These are phyloP conservation scores for Ctenochaetus hawaiiensis DNA, from an alignment of 2,797 vertebrate genomes.

Conservation along the genomic window DNA sequence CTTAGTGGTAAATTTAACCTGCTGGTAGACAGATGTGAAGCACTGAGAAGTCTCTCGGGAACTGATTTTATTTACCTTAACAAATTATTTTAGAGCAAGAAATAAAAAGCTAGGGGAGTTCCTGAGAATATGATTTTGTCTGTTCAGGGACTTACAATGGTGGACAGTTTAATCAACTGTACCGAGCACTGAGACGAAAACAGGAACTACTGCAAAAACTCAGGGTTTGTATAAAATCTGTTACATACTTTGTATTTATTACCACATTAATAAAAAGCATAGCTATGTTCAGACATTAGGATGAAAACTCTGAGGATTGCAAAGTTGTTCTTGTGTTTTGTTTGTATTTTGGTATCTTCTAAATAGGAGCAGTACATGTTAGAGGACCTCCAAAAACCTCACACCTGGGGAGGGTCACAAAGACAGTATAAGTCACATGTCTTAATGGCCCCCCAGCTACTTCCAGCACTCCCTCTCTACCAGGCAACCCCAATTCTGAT, in stretches of 20 bases:
- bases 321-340: constrained; percentile 8
- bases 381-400: constrained; percentile 79
- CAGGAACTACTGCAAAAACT: constrained; percentile 86
- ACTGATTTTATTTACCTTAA: not conserved
- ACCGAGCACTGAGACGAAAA: constrained; percentile 84
- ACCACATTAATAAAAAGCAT: not conserved
- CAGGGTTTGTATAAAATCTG: constrained; percentile 77
- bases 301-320: not conserved
- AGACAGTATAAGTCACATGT: constrained; percentile 53
- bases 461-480: constrained; percentile 58
- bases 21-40: not conserved
- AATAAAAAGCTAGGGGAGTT: not conserved
- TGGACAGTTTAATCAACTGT: constrained; percentile 75
- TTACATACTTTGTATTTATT: not conserved
- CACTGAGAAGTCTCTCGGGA: not conserved
- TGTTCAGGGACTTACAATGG: constrained; percentile 79
- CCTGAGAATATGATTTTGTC: constrained; percentile 12
- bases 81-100: not conserved
- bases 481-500: constrained; percentile 38
- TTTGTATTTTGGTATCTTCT: not conserved
- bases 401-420: constrained; percentile 68
- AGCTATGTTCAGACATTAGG: not conserved
- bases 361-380: constrained; percentile 88
- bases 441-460: not conserved
- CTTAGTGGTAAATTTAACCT: not conserved